Conservation (phyloP, 2,888 invertebrate genomes). For the Chymomyza fuscimana region DNA sequence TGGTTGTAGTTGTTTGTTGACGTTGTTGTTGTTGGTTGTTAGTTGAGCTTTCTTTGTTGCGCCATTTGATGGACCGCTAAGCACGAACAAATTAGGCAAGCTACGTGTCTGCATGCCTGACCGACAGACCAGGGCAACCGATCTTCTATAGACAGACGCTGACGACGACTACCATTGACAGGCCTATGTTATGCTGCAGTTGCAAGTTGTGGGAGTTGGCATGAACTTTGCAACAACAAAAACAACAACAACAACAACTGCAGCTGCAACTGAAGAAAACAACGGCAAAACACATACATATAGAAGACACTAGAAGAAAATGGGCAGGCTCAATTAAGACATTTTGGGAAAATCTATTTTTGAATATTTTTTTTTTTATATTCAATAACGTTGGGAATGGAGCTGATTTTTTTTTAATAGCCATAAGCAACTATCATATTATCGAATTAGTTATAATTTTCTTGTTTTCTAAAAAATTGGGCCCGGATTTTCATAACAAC, state of each 20-base stretch:
- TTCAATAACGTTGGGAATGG: no score
- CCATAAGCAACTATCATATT: no score
- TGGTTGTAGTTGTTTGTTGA: constrained; percentile 12
- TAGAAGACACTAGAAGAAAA: neutral
- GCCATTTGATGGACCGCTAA: constrained; percentile 31
- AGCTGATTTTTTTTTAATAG: no score
- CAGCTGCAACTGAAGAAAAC: constrained; percentile 10
- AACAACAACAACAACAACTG: neutral
- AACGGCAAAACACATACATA: neutral
- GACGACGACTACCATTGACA: neutral
- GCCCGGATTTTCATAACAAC: no score
- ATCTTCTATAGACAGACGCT: neutral
- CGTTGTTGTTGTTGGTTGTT: neutral
- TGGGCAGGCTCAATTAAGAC: no score
- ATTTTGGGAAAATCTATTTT: no score
- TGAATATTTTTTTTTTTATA: no score
- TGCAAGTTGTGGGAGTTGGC: constrained; percentile 1
- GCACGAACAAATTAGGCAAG: constrained; percentile 50
- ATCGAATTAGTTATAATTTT: no score
- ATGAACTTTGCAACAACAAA: constrained; percentile 4
- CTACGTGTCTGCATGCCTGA: constrained; percentile 41
- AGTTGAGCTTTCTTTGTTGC: constrained; percentile 54
- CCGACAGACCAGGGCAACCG: neutral
- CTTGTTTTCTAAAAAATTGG: no score
- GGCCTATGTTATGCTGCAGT: neutral